Conservation (phyloP, 2,113 vertebrate species). For the Grantiella picta region DNA sequence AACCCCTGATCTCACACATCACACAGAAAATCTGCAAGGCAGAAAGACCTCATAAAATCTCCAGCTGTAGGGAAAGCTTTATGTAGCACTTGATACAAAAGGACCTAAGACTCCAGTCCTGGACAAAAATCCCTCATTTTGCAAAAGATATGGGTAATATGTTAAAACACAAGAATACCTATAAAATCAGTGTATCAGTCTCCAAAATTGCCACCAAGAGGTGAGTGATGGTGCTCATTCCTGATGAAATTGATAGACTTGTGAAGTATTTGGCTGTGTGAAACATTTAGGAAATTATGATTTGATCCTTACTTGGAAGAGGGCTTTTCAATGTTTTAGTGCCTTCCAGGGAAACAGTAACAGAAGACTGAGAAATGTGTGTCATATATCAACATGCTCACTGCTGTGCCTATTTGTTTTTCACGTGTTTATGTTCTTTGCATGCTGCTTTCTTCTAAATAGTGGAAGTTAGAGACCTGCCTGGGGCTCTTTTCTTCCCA, state of each 20-base stretch:
- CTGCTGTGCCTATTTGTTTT: not conserved
- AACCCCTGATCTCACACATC: not conserved
- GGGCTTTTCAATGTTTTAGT: not conserved
- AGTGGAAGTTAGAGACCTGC: not conserved
- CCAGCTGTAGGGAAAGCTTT: not conserved
- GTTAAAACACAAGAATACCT: not conserved
- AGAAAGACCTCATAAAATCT: not conserved
- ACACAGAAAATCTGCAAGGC: not conserved
- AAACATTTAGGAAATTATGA: not conserved
- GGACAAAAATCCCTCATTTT: not conserved
- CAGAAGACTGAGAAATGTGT: not conserved
- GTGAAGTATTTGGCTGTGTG: not conserved
- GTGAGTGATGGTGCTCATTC: not conserved
- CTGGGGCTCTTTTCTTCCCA: not conserved
- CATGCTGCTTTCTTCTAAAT: not conserved
- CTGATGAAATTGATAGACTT: not conserved
- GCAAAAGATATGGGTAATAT: not conserved
- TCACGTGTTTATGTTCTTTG: not conserved
- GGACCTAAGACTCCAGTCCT: not conserved
- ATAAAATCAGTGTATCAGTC: not conserved
- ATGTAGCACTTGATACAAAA: not conserved
- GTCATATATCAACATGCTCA: not conserved
- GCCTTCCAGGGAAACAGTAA: not conserved
- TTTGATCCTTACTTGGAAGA: not conserved
- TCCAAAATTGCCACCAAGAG: not conserved